Base-by-base conservation (phyloP, 1,140 invertebrate species). In the Euwallacea similis region DNA sequence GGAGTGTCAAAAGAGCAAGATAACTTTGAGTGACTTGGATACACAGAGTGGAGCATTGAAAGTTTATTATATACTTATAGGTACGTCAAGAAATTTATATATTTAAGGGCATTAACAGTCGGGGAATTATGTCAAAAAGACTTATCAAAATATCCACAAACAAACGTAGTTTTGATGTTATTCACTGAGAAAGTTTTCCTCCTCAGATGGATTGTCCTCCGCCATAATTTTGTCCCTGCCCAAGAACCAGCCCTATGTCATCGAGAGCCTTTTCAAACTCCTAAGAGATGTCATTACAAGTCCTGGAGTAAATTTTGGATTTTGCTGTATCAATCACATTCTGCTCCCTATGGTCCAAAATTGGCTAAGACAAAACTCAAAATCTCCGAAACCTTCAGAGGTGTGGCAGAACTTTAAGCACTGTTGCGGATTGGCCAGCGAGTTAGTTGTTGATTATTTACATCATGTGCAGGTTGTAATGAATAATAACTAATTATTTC, bases 391-490 rank as follows among this genome's bases (percentile, higher is more conserved):
- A 69, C 87, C 88, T 1, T 91, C 89, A 88, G 89, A 91, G 74
- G 87, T 88, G 90, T 73, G 90, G 90, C 88, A 91, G 53, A 96
- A 95, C 80, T 97, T 96, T 77, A 97, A 96, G 79, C 94, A 97
- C 77, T 96, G 93, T 77, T 95, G 93, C 79, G 95, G 95, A 10
- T 88, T 95, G 76, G 91, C 92, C 33, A 94, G 93, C 6, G 95
- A 97, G 79, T 84, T 96, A 42, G 88, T 96, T n/a, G 94, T 97
- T 0, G 89, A 95, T 79, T 94, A 93, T 76, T 79, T 93, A 42
- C 83, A 82, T 9, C 83, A 86, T 66, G 79, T 90, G 42, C 85
- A 88, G 79, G 86, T 87, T 85, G 74, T 33, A 43, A 47, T 11
- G 42, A 50, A 7, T 2, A 4, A 60, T 43, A 63, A 46, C n/a